A percentile compares a stretch with the other conserved stretches of the same genome.
Conservation (phyloP, 2,797 vertebrate species). For the Tarsius wallacei region DNA sequence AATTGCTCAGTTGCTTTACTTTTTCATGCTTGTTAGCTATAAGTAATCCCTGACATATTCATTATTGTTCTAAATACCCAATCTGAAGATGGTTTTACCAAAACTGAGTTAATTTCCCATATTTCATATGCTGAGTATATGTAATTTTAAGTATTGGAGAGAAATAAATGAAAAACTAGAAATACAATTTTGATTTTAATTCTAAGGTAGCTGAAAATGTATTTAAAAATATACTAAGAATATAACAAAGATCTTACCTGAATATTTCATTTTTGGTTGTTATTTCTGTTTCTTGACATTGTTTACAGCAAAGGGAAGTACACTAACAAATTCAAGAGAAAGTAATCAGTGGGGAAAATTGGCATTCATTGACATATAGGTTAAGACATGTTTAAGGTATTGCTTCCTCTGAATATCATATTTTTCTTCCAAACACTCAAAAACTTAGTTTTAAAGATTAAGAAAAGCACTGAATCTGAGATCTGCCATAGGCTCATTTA, state of each 20-base stretch:
- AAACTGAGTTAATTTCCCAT: background rate
- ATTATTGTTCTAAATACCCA: background rate
- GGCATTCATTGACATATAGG: background rate
- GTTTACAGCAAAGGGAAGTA: slow-evolving; percentile 98
- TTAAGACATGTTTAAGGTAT: background rate
- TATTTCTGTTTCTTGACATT: slow-evolving; percentile 98
- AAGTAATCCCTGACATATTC: background rate
- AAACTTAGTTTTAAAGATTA: background rate
- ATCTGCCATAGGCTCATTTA: background rate
- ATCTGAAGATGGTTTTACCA: background rate
- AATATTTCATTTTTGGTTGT: slow-evolving; percentile 99
- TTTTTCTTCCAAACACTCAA: background rate
- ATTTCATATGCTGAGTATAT: background rate
- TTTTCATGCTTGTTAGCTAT: background rate
- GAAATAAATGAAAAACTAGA: background rate
- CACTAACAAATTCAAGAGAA: slow-evolving; percentile 92
- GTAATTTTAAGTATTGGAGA: background rate
- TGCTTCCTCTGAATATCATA: background rate
- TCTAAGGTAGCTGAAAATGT: background rate
- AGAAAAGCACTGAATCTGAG: background rate
- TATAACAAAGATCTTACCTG: slow-evolving; percentile 93
- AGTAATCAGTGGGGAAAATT: background rate
- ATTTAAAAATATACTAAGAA: background rate
- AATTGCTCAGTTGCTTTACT: background rate
- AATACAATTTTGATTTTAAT: background rate